These are phyloP conservation scores for Glomeris marginata DNA, from an alignment of 2,888 invertebrate species.

Conservation along the genomic window DNA sequence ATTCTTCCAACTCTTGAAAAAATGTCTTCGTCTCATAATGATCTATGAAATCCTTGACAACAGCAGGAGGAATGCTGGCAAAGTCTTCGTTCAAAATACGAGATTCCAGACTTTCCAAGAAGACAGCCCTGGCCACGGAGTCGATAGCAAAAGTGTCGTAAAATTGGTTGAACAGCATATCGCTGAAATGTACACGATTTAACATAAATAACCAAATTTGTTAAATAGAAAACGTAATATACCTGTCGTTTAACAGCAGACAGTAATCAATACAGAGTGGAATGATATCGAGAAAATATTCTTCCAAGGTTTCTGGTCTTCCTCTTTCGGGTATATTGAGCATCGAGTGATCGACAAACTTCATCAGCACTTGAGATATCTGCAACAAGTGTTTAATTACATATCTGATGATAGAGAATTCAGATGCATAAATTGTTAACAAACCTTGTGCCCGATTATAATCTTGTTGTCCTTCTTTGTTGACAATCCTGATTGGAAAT, in stretches of 20 bases:
- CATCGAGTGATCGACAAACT: slow-evolving; percentile 27
- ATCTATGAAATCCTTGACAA: slow-evolving; percentile 55
- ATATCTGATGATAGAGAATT: no score
- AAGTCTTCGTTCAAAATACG: slow-evolving; percentile 50
- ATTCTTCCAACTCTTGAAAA: slow-evolving; percentile 34
- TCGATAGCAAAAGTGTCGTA: slow-evolving; percentile 45
- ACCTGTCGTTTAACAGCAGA: slow-evolving; percentile 6
- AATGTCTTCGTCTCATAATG: slow-evolving; percentile 47
- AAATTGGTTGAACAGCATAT: slow-evolving; percentile 45
- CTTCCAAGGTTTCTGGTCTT: slow-evolving; percentile 6
- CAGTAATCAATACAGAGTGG: slow-evolving; percentile 11
- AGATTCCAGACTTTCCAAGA: slow-evolving; percentile 52
- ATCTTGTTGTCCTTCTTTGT: background rate
- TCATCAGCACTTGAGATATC: slow-evolving; percentile 28
- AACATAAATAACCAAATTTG: no score
- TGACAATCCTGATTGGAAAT: slow-evolving; percentile 2
- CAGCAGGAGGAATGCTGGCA: slow-evolving; percentile 44
- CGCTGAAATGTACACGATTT: no score
- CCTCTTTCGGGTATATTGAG: slow-evolving; percentile 3
- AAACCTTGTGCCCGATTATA: background rate
- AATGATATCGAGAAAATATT: slow-evolving; percentile 9
- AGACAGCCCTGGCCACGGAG: slow-evolving; percentile 45
- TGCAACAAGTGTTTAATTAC: no score
- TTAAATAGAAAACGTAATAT: no score
- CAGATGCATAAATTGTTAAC: background rate